Evolutionary conservation across 1,140 invertebrate species (phyloP), one percentile per base, ranked within the genome.

Genomic region (Drosophila grimshawi): DNA sequence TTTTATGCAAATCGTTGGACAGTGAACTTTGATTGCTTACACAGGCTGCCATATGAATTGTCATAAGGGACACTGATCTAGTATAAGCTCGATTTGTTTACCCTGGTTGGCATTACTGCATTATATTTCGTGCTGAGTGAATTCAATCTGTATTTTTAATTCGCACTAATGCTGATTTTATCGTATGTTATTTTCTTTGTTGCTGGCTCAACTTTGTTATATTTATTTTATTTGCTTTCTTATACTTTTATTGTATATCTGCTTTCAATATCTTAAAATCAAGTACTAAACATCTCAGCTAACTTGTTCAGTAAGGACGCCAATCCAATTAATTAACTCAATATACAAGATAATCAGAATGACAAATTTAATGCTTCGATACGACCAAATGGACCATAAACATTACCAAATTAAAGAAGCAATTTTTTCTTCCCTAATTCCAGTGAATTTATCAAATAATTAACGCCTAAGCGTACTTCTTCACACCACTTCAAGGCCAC

Each of bases 371-470:
- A 85, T 71, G 65, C 37, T 55, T 32, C 3, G 49, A 59, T 72
- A 67, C 48, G 70, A 6, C 30, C 49, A 59, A 68, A 55, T 48
- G 10, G 49, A 4, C 61, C 61, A 43, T 41, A 64, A 63, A 62
- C 46, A 57, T 33, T 11, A 5, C 27, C n/a, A 62, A 78, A 73
- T 71, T 67, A 66, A 83, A 57, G 45, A 33, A 33, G 27, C 46
- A 11, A 29, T 51, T 8, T 52, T 55, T 33, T 39, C 19, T 33
- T 48, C 11, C 8, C 35, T 57, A 63, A 69, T 74, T 70, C n/a
- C 10, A 19, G 19, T 32, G 60, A 83, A 82, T 82, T 83, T 70
- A 83, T 80, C 81, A 76, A 76, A 68, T 80, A 80, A 85, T 83
- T 83, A 86, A 63, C 81, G 75, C 61, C 76, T 61, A 59, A 65